These are phyloP conservation scores for Nomada ruficornis DNA, from an alignment of 2,888 invertebrate species.

Conservation along the genomic window DNA sequence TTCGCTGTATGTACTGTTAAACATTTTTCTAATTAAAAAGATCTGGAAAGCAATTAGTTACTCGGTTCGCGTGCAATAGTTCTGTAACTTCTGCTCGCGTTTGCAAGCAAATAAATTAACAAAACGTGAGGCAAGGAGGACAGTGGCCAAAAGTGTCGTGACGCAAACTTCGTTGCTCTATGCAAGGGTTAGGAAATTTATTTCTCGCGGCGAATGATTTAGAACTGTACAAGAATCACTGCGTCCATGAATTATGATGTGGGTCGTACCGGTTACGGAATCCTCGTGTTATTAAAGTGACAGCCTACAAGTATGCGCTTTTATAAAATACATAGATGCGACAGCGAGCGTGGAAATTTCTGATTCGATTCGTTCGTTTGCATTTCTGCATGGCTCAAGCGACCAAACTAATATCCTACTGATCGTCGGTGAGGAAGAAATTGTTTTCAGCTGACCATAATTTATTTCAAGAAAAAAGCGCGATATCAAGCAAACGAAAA, in stretches of 20 bases:
- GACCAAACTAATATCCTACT: not conserved
- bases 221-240: slow-evolving; percentile 21
- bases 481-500: not conserved
- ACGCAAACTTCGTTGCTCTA: slow-evolving; percentile 24
- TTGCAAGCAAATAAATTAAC: too few relatives aligned
- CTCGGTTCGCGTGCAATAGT: too few relatives aligned
- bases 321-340: slow-evolving; percentile 36
- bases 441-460: not conserved
- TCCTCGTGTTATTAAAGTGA: slow-evolving; percentile 41
- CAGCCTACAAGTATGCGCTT: slow-evolving; percentile 37
- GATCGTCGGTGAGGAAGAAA: not conserved
- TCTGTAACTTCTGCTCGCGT: too few relatives aligned
- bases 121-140: not conserved
- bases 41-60: too few relatives aligned
- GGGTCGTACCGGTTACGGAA: slow-evolving; percentile 1
- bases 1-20: too few relatives aligned
- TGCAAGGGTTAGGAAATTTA: slow-evolving; percentile 33
- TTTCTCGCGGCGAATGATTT: slow-evolving; percentile 49
- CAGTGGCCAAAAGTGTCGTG: slow-evolving; percentile 19
- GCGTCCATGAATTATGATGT: slow-evolving; percentile 49
- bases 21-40: too few relatives aligned
- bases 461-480: too few relatives aligned
- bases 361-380: not conserved
- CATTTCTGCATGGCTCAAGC: not conserved
- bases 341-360: slow-evolving; percentile 5